Conservation (phyloP, 2,888 invertebrate genomes). For the Blastobasis adustella region DNA sequence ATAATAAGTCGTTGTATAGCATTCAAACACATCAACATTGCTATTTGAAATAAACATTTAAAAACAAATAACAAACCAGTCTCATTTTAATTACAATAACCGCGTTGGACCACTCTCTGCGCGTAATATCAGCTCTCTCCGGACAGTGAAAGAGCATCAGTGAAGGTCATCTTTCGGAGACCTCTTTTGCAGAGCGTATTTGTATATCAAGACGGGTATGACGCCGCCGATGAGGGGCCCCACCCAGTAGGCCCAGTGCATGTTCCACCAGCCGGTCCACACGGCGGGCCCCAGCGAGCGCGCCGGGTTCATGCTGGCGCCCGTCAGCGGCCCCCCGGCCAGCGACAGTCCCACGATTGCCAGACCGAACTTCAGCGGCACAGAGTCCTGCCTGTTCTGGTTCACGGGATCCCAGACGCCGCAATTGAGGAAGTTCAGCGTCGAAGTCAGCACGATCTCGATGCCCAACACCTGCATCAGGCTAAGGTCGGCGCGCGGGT, state of each 20-base stretch:
- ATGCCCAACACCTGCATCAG: constrained; percentile 72
- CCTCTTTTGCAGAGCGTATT: constrained; percentile 31
- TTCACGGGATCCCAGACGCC: constrained; percentile 84
- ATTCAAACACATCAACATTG: too few species aligned
- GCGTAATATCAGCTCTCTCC: too few species aligned
- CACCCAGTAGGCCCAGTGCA: constrained; percentile 84
- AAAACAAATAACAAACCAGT: too few species aligned
- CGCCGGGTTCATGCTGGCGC: constrained; percentile 83
- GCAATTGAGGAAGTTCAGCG: constrained; percentile 79
- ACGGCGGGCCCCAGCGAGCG: constrained; percentile 82
- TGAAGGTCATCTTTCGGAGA: too few species aligned
- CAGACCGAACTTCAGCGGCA: constrained; percentile 80
- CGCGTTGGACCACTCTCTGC: too few species aligned
- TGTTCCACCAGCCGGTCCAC: constrained; percentile 77
- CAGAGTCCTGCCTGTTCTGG: constrained; percentile 76
- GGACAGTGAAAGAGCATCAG: too few species aligned
- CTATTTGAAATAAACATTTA: too few species aligned
- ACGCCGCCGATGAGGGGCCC: constrained; percentile 69
- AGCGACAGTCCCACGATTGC: constrained; percentile 78
- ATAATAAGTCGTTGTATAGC: too few species aligned
- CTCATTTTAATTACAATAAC: too few species aligned
- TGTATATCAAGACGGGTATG: constrained; percentile 42
- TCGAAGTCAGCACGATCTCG: constrained; percentile 78
- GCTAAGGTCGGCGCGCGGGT: constrained; percentile 62
- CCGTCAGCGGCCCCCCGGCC: constrained; percentile 80